These are phyloP conservation scores for Coremacera marginata DNA, from an alignment of 2,888 invertebrate species.

Conservation along the genomic window DNA sequence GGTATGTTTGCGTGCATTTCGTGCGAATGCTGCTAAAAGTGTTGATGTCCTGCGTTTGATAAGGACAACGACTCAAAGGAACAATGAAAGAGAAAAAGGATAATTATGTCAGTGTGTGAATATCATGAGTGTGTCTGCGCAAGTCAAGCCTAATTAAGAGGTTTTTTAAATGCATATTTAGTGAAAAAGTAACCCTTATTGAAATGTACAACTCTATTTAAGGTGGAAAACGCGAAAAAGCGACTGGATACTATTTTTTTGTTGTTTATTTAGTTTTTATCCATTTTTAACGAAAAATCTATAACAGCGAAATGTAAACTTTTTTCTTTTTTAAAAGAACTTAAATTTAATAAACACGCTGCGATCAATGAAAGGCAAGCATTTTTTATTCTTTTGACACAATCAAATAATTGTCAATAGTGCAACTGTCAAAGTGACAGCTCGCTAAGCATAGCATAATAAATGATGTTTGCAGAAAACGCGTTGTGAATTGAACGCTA, in stretches of 20 bases:
- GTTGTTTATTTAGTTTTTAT: not conserved
- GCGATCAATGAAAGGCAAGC: not conserved
- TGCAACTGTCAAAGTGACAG: constrained; percentile 2
- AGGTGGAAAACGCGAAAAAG: not conserved
- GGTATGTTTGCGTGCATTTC: not conserved
- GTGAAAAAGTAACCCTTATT: constrained; percentile 2
- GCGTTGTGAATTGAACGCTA: not conserved
- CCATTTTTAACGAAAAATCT: not conserved
- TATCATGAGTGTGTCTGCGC: not conserved
- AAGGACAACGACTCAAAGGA: constrained; percentile 43
- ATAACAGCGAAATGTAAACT: not conserved
- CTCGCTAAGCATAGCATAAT: constrained; percentile 10
- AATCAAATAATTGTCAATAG: not conserved
- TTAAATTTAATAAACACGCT: not conserved
- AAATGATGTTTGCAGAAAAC: constrained; percentile 23
- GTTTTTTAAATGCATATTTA: constrained; percentile 45
- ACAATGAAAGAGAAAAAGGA: constrained; percentile 42
- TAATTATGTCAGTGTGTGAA: constrained; percentile 29
- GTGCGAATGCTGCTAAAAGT: not conserved
- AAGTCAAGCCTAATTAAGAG: constrained; percentile 53
- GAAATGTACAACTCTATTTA: not conserved
- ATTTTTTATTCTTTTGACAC: not conserved
- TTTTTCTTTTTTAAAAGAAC: too few relatives aligned
- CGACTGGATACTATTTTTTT: not conserved
- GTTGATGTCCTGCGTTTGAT: constrained; percentile 34